Conservation (phyloP, 2,888 invertebrate species). For the Nomada hirtipes region DNA sequence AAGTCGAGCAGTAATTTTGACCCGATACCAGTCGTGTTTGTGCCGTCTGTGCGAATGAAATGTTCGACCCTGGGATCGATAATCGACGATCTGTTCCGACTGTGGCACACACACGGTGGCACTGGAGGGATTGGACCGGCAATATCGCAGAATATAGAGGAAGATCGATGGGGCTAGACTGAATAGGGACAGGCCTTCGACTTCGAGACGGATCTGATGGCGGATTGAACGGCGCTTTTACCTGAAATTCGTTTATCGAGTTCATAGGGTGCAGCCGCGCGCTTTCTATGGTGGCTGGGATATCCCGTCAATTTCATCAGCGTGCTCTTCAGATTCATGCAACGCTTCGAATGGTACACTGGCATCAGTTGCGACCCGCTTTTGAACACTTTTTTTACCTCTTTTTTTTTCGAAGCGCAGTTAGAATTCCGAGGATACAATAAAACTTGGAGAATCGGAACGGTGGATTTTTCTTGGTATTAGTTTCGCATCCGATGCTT, state of each 20-base stretch:
- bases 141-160: conserved; percentile 40
- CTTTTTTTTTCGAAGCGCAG: background rate
- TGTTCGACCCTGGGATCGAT: conserved; percentile 32
- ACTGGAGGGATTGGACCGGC: conserved; percentile 40
- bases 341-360: conserved; percentile 7
- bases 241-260: conserved; percentile 63
- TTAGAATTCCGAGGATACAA: background rate
- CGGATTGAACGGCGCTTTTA: conserved; percentile 55
- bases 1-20: conserved; percentile 25
- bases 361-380: conserved; percentile 21
- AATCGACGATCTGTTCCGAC: conserved; percentile 41
- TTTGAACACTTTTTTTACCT: conserved; percentile 20
- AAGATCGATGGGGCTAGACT: conserved; percentile 38
- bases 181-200: conserved; percentile 37
- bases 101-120: background rate
- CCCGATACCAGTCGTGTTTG: background rate
- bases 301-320: conserved; percentile 55
- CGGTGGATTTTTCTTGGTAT: no score
- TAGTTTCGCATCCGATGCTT: no score
- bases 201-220: conserved; percentile 55
- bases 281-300: conserved; percentile 24
- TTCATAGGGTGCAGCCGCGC: conserved; percentile 47
- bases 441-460: background rate
- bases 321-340: conserved; percentile 36
- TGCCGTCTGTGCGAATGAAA: conserved; percentile 13